Base-by-base conservation (phyloP, 2,888 invertebrate species). In the Argynnis bischoffii region DNA sequence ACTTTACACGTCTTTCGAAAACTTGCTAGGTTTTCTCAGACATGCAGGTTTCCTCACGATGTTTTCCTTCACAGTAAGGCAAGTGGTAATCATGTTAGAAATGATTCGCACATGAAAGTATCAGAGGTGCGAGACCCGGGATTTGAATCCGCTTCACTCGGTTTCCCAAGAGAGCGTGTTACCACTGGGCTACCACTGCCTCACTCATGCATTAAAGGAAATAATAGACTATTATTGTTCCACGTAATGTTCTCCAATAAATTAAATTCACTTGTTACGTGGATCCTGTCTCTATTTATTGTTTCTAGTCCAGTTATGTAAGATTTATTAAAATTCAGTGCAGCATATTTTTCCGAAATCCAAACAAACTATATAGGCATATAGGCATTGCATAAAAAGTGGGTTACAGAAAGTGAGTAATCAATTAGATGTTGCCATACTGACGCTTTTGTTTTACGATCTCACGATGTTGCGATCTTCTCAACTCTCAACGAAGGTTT, bases 391-490 rank as follows among this genome's bases (percentile, higher is more conserved):
- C 71, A 69, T 72, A 79, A 81, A 60, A 83, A 82, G 73, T 80
- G 74, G 78, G 76, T 48, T 55, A 77, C 77, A 77, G 79, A 80
- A 78, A 82, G 80, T 83, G 83, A 88, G 80, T 83, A 84, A 86
- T 84, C 86, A 87, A 88, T 88, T 88, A 87, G 84, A 73, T 57
- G 72, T 67, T 77, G 74, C 74, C 71, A 76, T 72, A 76, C 76
- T 80, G 79, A 80, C 74, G 72, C 72, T 82, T 85, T 88, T 87
- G 87, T 86, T 83, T 80, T 72, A 72, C 75, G 77, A 77, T 83
- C 84, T 78, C 84, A 84, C 84, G 81, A 74, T 72, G 79, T 85
- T 87, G 85, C 83, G 78, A 85, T 84, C 77, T 76, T 74, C 77
- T 79, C 77, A 78, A 80, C 81, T 83, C 78, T 79, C 60, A 54